Base-by-base conservation (phyloP, 2,888 invertebrate genomes). In the Spatulosminthurus flaviceps region DNA sequence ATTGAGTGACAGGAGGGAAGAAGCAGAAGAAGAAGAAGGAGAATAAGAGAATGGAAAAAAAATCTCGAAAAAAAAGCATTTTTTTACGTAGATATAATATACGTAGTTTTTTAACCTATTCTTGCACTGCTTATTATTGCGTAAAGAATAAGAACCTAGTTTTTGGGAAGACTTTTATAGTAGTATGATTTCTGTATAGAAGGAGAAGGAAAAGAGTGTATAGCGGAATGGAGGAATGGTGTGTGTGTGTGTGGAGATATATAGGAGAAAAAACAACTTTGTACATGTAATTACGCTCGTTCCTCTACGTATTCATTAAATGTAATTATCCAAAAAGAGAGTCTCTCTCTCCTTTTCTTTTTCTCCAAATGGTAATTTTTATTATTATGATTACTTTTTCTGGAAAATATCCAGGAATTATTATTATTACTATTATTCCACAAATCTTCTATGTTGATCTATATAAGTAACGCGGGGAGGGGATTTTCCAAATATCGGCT, bases 291-390 rank as follows among this genome's bases (percentile, higher is more conserved):
- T 79, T 79, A 73, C 79, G 79, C 67, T 64, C 78, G 71, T 78
- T 79, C 74, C 79, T 74, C 28, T 73, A 79, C 79, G 73, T 79
- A 79, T 79, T 79, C 79, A 79, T 79, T 79, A 79, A 79, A 79
- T 64, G 79, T 74, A 79, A 79, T 79, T 79, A 79, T 79, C 74
- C 72, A 29, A 60, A n/a, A n/a, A n/a, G n/a, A n/a, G 60, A 70
- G 34, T 77, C 42, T 42, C 24, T n/a, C n/a, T n/a, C 34, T 76
- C 29, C 66, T 66, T 66, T 77, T 60, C 70, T 64, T 72, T 78
- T 78, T 72, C 78, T 77, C 70, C 51, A 64, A 78, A 78, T 78
- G 78, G 78, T 78, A 78, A 78, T 78, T 78, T 78, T 78, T 78
- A 78, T 78, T 71, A 64, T 71, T 78, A 78, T 78, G 60, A 78